These are phyloP conservation scores for Antidorcas marsupialis DNA, from an alignment of 2,113 vertebrate genomes.

Conservation along the genomic window DNA sequence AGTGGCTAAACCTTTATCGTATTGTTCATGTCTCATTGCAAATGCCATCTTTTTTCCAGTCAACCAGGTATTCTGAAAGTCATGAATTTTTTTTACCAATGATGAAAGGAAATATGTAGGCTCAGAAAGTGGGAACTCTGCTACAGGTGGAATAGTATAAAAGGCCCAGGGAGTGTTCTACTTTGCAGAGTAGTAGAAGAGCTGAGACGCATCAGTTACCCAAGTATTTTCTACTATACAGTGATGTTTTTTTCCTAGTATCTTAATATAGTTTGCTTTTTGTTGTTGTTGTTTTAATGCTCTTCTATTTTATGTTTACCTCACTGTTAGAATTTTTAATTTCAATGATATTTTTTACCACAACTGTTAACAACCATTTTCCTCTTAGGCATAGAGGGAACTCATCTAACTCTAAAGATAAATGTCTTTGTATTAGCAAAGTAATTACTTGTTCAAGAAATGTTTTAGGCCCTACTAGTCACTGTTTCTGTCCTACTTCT, in stretches of 20 bases:
- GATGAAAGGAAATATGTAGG: neutral
- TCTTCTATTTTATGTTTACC: neutral
- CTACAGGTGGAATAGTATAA: neutral
- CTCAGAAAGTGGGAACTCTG: neutral
- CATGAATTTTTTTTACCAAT: neutral
- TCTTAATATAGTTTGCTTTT: neutral
- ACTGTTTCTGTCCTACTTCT: neutral
- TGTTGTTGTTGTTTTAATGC: neutral
- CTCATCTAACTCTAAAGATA: neutral
- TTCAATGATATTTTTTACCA: neutral
- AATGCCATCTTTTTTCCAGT: neutral
- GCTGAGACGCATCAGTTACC: neutral
- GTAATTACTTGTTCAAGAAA: neutral
- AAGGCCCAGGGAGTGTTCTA: neutral
- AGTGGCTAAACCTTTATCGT: neutral
- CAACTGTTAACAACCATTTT: neutral
- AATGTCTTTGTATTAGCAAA: slow-evolving; percentile 7
- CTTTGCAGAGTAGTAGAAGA: neutral
- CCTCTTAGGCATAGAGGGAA: neutral
- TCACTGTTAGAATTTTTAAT: neutral
- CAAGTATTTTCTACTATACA: neutral
- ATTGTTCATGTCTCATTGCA: neutral
- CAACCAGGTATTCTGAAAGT: neutral
- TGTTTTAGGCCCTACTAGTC: neutral
- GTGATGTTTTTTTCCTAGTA: neutral